Evolutionary conservation across 2,113 vertebrate genomes (phyloP).

Genomic region (Patagioenas fasciata): DNA sequence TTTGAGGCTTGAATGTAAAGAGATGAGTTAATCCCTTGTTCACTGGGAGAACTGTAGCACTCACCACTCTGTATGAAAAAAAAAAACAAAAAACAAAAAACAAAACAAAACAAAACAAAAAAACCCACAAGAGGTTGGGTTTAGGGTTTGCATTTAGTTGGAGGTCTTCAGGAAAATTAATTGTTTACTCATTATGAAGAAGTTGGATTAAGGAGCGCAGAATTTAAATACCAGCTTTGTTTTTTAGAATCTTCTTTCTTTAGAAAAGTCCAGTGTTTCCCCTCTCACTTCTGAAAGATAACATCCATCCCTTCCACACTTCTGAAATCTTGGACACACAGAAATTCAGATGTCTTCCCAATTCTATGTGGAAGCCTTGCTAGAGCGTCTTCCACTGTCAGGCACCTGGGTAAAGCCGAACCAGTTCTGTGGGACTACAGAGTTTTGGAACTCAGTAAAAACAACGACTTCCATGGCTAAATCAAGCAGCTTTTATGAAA

Average conservation of each 20-base stretch:
- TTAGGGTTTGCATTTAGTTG: not conserved
- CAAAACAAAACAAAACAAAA: no score
- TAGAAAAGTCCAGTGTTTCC: not conserved
- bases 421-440: not conserved
- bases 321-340: not conserved
- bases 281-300: not conserved
- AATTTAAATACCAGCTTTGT: not conserved
- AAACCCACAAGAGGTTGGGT: not conserved
- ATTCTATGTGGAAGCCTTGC: not conserved
- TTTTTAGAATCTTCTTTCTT: not conserved
- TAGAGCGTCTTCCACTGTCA: rapidly evolving
- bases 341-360: not conserved
- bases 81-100: no score
- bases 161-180: not conserved
- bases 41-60: not conserved
- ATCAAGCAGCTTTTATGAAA: not conserved
- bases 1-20: not conserved
- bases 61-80: not conserved
- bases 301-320: not conserved
- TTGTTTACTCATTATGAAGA: not conserved
- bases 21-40: not conserved
- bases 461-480: not conserved
- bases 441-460: not conserved
- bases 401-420: not conserved
- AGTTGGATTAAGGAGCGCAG: not conserved